Evolutionary conservation across 2,888 invertebrate genomes (phyloP), one percentile per base, ranked within the genome.

Genomic region (Chorisops tibialis): DNA sequence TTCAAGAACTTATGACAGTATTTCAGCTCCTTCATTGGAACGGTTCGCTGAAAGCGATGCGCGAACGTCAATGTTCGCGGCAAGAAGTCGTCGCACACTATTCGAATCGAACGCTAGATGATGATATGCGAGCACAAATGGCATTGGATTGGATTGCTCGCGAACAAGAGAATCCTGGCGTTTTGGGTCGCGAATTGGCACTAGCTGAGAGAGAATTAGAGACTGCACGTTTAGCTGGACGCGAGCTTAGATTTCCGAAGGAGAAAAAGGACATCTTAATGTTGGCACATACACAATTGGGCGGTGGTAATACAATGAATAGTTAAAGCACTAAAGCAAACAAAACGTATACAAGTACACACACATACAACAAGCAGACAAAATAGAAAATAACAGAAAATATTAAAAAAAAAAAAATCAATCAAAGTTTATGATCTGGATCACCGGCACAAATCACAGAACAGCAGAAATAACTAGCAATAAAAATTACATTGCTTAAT

Each of bases 1-100:
- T 95, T 81, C 95, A 96, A 79, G 95, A 96, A 77, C 80, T 96
- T 72, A 96, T 96, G 96, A 96, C 95, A n/a, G 95, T 96, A 50
- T 96, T 96, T 80, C 95, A 96, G 80, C 82, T 96, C 68, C 82
- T 96, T 58, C 96, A 96, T 79, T 96, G 96, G 96, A 96, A 96
- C 77, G 96, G 96, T n/a, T 93, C 93, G 68, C 79, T 96, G 70
- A 91, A 94, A 70, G 95, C 95, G 47, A 95, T 96, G 95, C 83
- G 95, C 49, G 95, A 96, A 78, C 84, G 95, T 47, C 94, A 95
- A 77, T 96, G 96, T 79, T 94, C 94, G 65, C 83, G 95, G 69
- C 94, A 95, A 76, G 95, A 95, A 77, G 89, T 90, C 41, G 91
- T 95, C 18, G 93, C 93, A 49, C 95, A 96, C 78, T 96, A 96